phyloP scores from a whole-genome alignment of 2,888 invertebrate genomes.

The Amorpha juglandis region DNA sequence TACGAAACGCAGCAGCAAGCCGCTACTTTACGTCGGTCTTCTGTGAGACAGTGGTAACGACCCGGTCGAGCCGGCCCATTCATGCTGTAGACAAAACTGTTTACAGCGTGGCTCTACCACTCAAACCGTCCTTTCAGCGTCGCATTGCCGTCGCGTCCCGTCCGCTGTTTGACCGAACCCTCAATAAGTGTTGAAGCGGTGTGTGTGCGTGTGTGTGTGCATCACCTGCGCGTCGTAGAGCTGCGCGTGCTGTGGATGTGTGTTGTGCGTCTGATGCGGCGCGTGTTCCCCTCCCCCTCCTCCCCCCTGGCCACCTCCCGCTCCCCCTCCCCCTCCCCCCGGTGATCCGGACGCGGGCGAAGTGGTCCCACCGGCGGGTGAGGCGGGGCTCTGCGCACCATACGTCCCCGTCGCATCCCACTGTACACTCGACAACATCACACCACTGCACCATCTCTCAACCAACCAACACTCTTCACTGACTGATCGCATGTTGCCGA shows the following conservation, averaged over 20 bases:
- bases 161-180: no score
- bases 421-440: slow-evolving; percentile 10
- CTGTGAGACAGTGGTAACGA: no score
- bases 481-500: not conserved
- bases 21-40: no score
- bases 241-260: slow-evolving; percentile 50
- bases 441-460: not conserved
- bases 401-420: slow-evolving; percentile 20
- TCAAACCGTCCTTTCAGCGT: no score
- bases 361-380: slow-evolving; percentile 73
- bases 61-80: no score
- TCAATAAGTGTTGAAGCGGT: not conserved
- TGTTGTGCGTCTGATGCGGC: slow-evolving; percentile 47
- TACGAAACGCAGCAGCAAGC: no score
- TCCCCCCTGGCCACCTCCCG: slow-evolving; percentile 55
- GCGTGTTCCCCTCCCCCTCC: not conserved
- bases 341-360: slow-evolving; percentile 78
- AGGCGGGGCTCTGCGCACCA: slow-evolving; percentile 65
- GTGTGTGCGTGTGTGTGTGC: not conserved
- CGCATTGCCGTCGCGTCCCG: no score
- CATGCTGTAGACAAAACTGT: no score
- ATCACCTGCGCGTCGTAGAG: slow-evolving; percentile 72
- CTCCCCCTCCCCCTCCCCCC: slow-evolving; percentile 73
- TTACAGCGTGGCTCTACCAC: no score
- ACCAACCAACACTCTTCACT: not conserved